Conservation (phyloP, 2,888 invertebrate species). For the Folsomia manolachei region DNA sequence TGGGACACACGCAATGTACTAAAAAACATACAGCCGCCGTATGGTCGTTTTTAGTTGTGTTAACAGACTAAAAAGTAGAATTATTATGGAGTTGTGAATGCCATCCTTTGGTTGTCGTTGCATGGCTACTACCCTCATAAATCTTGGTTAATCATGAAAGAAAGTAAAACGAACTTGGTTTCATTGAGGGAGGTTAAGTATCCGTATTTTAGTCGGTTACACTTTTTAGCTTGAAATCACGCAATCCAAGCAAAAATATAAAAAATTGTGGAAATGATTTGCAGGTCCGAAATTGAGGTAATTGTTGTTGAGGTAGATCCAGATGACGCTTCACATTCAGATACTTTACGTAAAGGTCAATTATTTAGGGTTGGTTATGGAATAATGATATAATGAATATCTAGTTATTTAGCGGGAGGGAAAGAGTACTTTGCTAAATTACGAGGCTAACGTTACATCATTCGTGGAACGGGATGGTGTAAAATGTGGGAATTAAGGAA, state of each 20-base stretch:
- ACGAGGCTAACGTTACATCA: background rate
- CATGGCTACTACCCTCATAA: background rate
- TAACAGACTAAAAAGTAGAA: background rate
- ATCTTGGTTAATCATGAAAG: slow-evolving; percentile 8
- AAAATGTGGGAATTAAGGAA: background rate
- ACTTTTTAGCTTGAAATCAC: background rate
- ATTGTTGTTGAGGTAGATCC: background rate
- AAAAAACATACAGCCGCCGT: background rate
- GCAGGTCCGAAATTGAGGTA: background rate
- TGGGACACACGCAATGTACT: slow-evolving; percentile 15
- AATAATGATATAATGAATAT: background rate
- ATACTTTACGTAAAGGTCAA: background rate
- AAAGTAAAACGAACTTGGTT: background rate
- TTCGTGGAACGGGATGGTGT: background rate
- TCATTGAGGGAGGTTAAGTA: background rate
- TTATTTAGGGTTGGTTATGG: background rate
- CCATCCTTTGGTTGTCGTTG: background rate
- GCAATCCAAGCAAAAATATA: background rate
- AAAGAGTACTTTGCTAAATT: background rate
- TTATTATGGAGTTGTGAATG: background rate
- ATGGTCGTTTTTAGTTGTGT: slow-evolving; percentile 8
- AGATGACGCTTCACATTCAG: background rate
- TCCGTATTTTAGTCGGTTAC: no score
- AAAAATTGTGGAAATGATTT: background rate
- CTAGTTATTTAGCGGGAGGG: background rate